Conservation (phyloP, 2,797 vertebrate genomes). For the Poeciliopsis gracilis region DNA sequence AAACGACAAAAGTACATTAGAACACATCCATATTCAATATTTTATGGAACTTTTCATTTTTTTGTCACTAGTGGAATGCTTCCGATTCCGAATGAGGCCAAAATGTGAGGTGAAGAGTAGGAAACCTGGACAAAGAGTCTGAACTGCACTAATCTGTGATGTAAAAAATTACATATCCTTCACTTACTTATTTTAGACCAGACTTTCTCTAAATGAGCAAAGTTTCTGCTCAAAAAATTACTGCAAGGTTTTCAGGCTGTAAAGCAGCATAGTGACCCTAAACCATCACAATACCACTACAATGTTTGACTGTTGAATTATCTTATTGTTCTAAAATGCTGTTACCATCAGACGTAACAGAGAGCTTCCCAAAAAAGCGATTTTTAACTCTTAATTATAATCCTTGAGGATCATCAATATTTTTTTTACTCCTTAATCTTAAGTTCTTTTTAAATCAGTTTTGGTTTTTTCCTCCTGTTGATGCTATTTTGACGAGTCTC, state of each 20-base stretch:
- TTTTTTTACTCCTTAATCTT: background rate
- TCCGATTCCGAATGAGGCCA: background rate
- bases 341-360: background rate
- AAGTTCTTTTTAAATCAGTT: background rate
- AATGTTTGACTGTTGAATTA: background rate
- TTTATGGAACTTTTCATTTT: background rate
- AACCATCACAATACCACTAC: background rate
- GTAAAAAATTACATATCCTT: background rate
- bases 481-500: background rate
- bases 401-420: background rate
- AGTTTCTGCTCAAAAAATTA: background rate
- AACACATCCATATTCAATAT: background rate
- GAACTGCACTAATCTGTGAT: background rate
- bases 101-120: background rate
- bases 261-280: background rate
- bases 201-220: background rate
- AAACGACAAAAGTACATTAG: background rate
- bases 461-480: background rate
- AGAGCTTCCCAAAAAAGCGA: background rate
- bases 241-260: background rate
- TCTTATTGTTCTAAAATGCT: background rate
- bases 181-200: background rate
- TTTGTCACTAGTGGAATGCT: background rate
- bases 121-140: background rate
- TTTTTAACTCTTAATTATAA: background rate